Percentiles rank a stretch among this genome's conserved stretches.
Conservation (phyloP, 2,888 invertebrate species). For the Tipula vernalis region DNA sequence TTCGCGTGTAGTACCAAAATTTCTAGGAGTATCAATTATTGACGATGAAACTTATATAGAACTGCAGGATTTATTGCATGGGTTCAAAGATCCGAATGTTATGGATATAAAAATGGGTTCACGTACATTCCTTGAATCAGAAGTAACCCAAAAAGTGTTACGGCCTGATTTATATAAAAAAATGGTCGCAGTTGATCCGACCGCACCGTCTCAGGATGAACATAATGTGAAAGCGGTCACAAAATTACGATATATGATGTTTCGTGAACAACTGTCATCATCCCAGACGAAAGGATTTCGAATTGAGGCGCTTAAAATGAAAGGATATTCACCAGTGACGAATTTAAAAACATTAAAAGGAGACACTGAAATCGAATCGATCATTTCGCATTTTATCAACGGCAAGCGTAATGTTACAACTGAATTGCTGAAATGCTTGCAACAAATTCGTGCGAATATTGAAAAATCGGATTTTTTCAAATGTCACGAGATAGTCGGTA, state of each 20-base stretch:
- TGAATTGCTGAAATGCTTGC: slow-evolving; percentile 58
- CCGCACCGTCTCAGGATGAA: slow-evolving; percentile 76
- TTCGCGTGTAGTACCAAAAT: slow-evolving; percentile 56
- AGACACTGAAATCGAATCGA: slow-evolving; percentile 56
- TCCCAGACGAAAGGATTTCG: slow-evolving; percentile 88
- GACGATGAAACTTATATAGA: slow-evolving; percentile 78
- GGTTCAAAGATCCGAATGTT: slow-evolving; percentile 83
- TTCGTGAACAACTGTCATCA: slow-evolving; percentile 86
- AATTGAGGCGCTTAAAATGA: slow-evolving; percentile 87
- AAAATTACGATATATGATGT: slow-evolving; percentile 93
- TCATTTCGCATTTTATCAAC: slow-evolving; percentile 63
- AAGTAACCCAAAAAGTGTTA: slow-evolving; percentile 77
- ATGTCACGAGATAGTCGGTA: slow-evolving; percentile 84
- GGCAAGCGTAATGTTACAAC: slow-evolving; percentile 50
- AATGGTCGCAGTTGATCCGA: slow-evolving; percentile 84
- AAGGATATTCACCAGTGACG: slow-evolving; percentile 69
- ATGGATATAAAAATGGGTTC: slow-evolving; percentile 98
- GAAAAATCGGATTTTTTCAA: slow-evolving; percentile 76
- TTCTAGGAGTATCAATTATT: slow-evolving; percentile 63
- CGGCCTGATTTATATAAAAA: slow-evolving; percentile 86
- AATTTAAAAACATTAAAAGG: slow-evolving; percentile 81
- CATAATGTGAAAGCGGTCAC: slow-evolving; percentile 73
- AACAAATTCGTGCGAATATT: slow-evolving; percentile 62
- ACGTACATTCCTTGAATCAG: slow-evolving; percentile 88
- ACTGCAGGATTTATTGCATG: slow-evolving; percentile 83